Evolutionary conservation across 2,113 vertebrate species (phyloP).

Genomic region (Polypterus senegalus): DNA sequence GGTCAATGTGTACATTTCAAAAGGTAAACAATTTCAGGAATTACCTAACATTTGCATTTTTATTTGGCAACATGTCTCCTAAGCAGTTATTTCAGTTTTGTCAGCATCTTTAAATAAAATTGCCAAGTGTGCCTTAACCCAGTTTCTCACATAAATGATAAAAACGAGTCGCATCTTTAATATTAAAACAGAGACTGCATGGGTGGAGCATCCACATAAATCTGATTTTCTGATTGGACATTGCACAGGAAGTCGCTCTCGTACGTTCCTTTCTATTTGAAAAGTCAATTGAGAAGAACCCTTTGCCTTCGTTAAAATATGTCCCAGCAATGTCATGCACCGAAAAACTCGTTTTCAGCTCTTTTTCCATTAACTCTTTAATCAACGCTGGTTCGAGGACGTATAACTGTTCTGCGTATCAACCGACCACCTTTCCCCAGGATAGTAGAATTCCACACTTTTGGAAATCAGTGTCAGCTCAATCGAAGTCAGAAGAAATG

Average conservation of each 20-base stretch:
- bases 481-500: conserved; percentile 15
- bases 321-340: conserved; percentile 21
- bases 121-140: background rate
- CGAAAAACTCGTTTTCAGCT: conserved; percentile 19
- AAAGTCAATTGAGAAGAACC: conserved; percentile 21
- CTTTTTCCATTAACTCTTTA: conserved; percentile 20
- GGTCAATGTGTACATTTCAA: no score
- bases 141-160: background rate
- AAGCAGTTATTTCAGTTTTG: no score
- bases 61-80: no score
- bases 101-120: background rate
- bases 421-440: conserved; percentile 6
- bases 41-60: no score
- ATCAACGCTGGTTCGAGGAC: conserved; percentile 11
- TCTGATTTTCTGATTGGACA: conserved; percentile 28
- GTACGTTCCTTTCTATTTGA: conserved; percentile 13
- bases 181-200: conserved; percentile 11
- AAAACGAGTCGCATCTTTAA: background rate
- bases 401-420: conserved; percentile 5
- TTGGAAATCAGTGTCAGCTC: conserved; percentile 14
- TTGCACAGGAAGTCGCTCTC: conserved; percentile 21
- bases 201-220: conserved; percentile 30
- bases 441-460: conserved; percentile 16
- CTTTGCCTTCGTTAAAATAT: conserved; percentile 24
- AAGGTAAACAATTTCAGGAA: no score